These are phyloP conservation scores for Hydrochoerus hydrochaeris DNA, from an alignment of 2,113 vertebrate species.

Conservation along the genomic window DNA sequence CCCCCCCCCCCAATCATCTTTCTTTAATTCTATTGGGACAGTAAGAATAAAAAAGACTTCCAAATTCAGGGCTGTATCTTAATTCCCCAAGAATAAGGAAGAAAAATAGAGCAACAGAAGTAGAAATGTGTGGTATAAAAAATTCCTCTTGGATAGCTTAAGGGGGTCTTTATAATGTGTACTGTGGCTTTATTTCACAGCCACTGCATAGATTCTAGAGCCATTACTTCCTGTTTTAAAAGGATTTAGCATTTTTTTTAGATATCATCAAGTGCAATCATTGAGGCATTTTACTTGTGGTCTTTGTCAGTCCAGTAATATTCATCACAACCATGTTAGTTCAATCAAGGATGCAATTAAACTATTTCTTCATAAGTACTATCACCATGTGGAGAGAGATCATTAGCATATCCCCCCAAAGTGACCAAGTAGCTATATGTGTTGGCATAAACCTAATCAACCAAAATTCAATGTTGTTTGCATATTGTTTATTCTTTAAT, in stretches of 20 bases:
- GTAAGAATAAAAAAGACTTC: slow-evolving; percentile 50
- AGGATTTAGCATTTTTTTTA: neutral
- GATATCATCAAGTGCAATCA: neutral
- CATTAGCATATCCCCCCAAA: neutral
- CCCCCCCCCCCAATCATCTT: neutral
- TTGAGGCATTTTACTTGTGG: neutral
- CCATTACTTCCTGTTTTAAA: neutral
- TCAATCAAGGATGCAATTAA: neutral
- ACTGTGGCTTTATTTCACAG: neutral
- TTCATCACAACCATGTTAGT: neutral
- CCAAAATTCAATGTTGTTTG: neutral
- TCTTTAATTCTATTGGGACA: slow-evolving; percentile 45
- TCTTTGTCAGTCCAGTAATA: neutral
- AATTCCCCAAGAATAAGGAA: slow-evolving; percentile 19
- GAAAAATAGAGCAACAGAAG: neutral
- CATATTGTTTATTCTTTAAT: neutral
- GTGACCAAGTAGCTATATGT: neutral
- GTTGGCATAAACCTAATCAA: neutral
- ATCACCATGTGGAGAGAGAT: neutral
- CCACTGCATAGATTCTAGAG: neutral
- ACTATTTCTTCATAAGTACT: neutral
- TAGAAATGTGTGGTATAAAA: neutral
- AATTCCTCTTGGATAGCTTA: neutral
- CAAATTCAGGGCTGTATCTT: neutral
- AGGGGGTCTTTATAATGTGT: neutral